phyloP scores from a whole-genome alignment of 64 coral and sea anemone species.

The Stylophora pistillata region DNA sequence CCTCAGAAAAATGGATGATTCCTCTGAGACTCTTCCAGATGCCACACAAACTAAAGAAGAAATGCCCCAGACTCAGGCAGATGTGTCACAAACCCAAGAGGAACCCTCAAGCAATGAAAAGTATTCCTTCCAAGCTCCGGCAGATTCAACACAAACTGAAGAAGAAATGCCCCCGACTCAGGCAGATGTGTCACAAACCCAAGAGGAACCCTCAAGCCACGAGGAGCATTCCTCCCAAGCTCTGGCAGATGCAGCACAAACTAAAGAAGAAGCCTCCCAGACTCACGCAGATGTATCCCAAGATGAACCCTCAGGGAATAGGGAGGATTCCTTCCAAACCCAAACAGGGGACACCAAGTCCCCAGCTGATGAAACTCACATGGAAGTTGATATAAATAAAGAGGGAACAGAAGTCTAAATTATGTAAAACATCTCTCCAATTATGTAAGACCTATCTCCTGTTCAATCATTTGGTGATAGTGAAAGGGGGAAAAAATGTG shows the following conservation, averaged over 20 bases:
- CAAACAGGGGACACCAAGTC: not conserved
- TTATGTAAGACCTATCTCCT: too few relatives aligned
- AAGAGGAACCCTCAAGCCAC: not conserved
- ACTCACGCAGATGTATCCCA: not conserved
- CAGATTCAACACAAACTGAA: not conserved
- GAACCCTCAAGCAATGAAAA: not conserved
- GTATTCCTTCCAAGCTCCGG: not conserved
- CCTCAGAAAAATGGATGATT: not conserved
- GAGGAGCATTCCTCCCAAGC: not conserved
- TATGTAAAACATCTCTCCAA: not conserved
- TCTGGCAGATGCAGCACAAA: not conserved
- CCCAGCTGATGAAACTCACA: not conserved
- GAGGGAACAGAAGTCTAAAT: not conserved
- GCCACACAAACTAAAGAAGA: not conserved
- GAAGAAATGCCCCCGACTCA: not conserved
- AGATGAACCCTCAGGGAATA: not conserved
- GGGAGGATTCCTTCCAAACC: not conserved
- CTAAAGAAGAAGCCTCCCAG: not conserved
- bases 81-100: not conserved
- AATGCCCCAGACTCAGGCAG: not conserved
- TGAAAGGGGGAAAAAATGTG: too few relatives aligned
- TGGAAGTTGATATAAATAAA: not conserved
- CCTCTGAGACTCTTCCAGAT: not conserved
- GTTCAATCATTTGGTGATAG: too few relatives aligned
- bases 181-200: not conserved